Evolutionary conservation across 2,888 invertebrate genomes (phyloP), one percentile per base, ranked within the genome.

Genomic region (Lithophane socia): DNA sequence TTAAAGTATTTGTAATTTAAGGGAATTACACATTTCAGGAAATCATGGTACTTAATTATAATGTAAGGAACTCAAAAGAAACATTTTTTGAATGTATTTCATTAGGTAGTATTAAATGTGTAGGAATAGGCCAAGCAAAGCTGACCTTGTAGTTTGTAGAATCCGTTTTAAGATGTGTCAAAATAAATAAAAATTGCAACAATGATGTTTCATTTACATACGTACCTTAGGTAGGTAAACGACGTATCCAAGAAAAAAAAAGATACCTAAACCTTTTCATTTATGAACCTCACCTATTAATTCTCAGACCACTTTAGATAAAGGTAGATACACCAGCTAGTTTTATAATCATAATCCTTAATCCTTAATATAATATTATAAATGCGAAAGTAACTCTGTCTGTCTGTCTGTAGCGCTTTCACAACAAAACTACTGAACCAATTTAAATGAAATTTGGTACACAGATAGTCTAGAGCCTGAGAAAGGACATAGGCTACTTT

Each of bases 131-230:
- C 65, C 81, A 54, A 73, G 69, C 65, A 7, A 69, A 72, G 72
- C 72, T 72, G 72, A 16, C 58, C 69, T 72, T 58, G 71, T 80
- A 75, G 56, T 84, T 16, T 24, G 64, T 75, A 80, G 75, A 56
- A 47, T 37, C n/a, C 24, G 13, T 58, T 80, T n/a, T 80, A 37
- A 13, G 3, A 44, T 29, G 56, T 65, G 56, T 52, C 10, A 44
- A 80, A 71, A 75, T 70, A 71, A 82, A 79, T 18, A 60, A 74
- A 67, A 85, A 47, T 13, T 18, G 16, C 12, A 64, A 65, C 10
- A 61, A 61, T 18, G 8, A 21, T 75, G 71, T 82, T 75, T 82
- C 9, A 81, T 80, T 37, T 42, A 68, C 4, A 42, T n/a, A 54
- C 54, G 7, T 37, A 67, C 1, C 3, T n/a, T 21, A 5, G 29